Base-by-base conservation (phyloP, 64 coral and sea anemone species). In the Pocillopora damicornis region DNA sequence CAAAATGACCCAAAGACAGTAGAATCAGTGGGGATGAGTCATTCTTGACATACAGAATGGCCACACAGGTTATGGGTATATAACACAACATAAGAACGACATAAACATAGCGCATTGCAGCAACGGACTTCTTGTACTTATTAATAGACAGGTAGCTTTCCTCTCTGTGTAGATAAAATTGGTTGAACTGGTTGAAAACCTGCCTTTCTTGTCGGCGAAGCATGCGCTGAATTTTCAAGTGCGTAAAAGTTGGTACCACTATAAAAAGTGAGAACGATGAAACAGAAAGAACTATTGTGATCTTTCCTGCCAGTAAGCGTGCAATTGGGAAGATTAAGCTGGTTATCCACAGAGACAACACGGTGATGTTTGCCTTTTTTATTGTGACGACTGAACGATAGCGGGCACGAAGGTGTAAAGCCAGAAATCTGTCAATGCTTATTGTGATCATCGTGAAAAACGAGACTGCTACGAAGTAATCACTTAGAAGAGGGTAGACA, bases 381-480 rank as follows among this genome's bases (percentile, higher is more conserved):
- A 85, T 58, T 85, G 81, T 85, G 8, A 85, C 81, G 12, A 66
- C 81, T 51, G 37, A 73, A 5, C 81, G 81, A 68, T 85, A 85
- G 15, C 81, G 37, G 25, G 65, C 63, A 20, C 81, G 81, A 85
- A 85, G 81, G 58, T 45, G 81, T 12, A 85, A n/a, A 22, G 81
- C 81, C 81, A 85, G 71, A 15, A 72, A 85, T 73, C 81, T 85
- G n/a, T 85, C 81, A 17, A 73, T 85, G 65, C 81, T 85, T 69
- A 85, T 85, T 11, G 81, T 63, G 16, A 85, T 66, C 81, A 85
- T 85, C 18, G 81, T 85, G 30, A 85, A 66, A 66, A 85, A 85
- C 1, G 81, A 85, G 1, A 85, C 81, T 0, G 81, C 81, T 0
- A 85, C 65, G 34, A 85, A 85, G 15, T 85, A 85, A n/a, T 85